Evolutionary conservation across 2,113 vertebrate species (phyloP).

Genomic region (Casuarius casuarius): DNA sequence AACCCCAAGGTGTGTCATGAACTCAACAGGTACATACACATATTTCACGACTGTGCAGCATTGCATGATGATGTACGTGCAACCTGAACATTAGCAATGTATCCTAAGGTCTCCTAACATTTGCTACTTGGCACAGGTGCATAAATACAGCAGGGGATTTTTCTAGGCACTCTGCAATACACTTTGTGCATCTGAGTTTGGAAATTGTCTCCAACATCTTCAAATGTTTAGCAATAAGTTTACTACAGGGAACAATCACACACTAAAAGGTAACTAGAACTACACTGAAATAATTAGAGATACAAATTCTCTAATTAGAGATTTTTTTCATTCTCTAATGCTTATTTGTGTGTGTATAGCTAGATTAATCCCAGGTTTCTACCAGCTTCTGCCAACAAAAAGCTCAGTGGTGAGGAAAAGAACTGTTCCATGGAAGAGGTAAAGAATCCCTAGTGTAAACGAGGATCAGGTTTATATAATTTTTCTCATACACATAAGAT

Average conservation of each 20-base stretch:
- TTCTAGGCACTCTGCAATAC: neutral
- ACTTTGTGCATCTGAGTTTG: slow-evolving; percentile 55
- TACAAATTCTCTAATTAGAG: neutral
- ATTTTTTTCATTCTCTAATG: neutral
- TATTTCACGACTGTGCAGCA: neutral
- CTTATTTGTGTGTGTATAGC: neutral
- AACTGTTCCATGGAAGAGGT: neutral
- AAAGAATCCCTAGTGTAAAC: neutral
- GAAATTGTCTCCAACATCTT: neutral
- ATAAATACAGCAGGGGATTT: neutral
- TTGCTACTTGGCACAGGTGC: neutral
- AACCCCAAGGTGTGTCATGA: neutral
- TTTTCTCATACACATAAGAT: neutral
- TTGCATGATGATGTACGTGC: neutral
- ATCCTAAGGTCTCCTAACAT: neutral
- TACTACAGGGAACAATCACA: neutral
- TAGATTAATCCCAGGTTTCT: neutral
- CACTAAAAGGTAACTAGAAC: neutral
- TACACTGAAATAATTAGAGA: slow-evolving; percentile 9
- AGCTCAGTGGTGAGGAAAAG: neutral
- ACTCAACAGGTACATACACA: neutral
- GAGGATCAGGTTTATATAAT: neutral
- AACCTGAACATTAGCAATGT: neutral
- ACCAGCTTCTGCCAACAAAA: neutral
- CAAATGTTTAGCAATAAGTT: neutral